Percentiles rank a stretch among this genome's conserved stretches.
Evolutionary conservation across 2,888 invertebrate species (phyloP).

Genomic region (Glaucopsyche alexis): DNA sequence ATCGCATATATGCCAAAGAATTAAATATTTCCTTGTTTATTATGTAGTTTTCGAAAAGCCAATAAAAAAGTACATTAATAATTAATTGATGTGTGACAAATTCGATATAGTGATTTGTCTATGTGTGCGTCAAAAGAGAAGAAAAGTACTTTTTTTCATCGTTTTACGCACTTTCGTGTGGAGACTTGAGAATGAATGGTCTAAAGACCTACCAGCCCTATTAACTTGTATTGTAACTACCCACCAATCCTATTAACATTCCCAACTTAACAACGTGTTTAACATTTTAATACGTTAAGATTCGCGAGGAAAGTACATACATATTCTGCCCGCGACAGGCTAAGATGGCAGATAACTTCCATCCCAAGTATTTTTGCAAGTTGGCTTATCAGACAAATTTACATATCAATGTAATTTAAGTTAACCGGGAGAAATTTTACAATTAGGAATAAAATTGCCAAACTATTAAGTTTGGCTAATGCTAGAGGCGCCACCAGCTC

Average conservation of each 20-base stretch:
- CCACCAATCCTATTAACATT: conserved; percentile 35
- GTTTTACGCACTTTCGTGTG: neutral
- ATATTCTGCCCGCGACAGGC: conserved; percentile 9
- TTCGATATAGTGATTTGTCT: too few species aligned
- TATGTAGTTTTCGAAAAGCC: too few species aligned
- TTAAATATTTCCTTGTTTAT: too few species aligned
- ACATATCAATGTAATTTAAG: neutral
- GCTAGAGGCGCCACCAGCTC: too few species aligned
- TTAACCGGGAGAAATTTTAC: neutral
- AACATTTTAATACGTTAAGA: conserved; percentile 33
- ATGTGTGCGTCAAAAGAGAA: too few species aligned
- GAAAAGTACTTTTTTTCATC: too few species aligned
- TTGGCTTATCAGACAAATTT: neutral
- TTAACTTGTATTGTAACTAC: neutral
- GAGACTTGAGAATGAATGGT: neutral
- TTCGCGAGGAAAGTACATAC: conserved; percentile 18
- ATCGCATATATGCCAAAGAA: too few species aligned
- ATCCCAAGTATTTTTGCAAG: conserved; percentile 22
- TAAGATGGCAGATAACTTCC: conserved; percentile 9
- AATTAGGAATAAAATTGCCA: neutral
- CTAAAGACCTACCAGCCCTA: conserved; percentile 5
- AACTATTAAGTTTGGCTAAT: too few species aligned
- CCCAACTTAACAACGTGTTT: conserved; percentile 35
- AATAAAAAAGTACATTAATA: too few species aligned
- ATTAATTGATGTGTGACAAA: too few species aligned